A percentile compares a stretch with the other conserved stretches of the same genome.
These are phyloP conservation scores for Calliopsis andreniformis DNA, from an alignment of 1,140 invertebrate species.

Conservation along the genomic window DNA sequence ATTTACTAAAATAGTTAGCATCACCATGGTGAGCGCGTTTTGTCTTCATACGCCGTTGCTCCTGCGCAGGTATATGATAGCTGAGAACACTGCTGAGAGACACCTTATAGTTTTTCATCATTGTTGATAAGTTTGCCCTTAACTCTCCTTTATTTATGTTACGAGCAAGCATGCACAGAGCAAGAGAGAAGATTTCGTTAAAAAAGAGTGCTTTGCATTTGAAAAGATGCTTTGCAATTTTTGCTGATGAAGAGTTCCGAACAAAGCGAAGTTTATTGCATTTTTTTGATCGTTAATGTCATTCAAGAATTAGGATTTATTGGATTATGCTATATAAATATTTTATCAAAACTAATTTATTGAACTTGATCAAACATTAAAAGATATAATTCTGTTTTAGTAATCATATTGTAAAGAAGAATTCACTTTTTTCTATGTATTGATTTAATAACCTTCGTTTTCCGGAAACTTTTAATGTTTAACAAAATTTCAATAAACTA, in stretches of 20 bases:
- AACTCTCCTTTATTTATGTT: conserved; percentile 75
- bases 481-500: no score
- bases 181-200: conserved; percentile 21
- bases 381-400: no score
- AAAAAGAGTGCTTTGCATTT: background rate
- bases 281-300: conserved; percentile 3
- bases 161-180: conserved; percentile 64
- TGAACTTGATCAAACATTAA: no score
- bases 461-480: no score
- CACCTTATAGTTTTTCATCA: conserved; percentile 80
- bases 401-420: no score
- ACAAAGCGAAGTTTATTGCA: background rate
- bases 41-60: conserved; percentile 71
- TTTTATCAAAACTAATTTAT: no score
- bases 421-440: no score
- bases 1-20: background rate
- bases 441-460: no score
- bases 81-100: conserved; percentile 78
- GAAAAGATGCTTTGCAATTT: background rate
- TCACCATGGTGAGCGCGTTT: conserved; percentile 77
- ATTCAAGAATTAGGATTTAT: no score
- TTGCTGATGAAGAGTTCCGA: background rate
- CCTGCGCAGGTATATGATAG: conserved; percentile 77
- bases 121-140: conserved; percentile 74
- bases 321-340: no score